phyloP scores from a whole-genome alignment of 2,113 vertebrate species.

The Donacobius atricapilla region DNA sequence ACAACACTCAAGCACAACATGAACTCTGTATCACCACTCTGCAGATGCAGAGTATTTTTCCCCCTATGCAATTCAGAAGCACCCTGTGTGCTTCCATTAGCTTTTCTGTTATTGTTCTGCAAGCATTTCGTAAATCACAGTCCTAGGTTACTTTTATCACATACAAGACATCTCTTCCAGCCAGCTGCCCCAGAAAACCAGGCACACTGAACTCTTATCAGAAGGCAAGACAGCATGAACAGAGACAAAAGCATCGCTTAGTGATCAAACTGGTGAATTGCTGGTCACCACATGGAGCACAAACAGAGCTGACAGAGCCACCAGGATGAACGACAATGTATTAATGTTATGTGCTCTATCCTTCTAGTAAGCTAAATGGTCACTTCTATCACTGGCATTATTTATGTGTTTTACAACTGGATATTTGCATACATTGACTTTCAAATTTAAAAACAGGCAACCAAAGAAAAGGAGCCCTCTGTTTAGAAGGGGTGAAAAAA shows the following conservation, averaged over 20 bases:
- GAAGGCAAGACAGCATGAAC: not conserved
- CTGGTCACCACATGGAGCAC: not conserved
- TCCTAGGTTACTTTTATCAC: not conserved
- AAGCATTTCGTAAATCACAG: not conserved
- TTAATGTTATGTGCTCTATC: not conserved
- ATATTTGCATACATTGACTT: not conserved
- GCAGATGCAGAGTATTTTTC: not conserved
- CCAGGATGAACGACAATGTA: not conserved
- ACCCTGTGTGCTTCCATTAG: not conserved
- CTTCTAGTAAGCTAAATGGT: not conserved
- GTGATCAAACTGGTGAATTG: not conserved
- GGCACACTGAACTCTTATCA: not conserved
- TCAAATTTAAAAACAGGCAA: not conserved
- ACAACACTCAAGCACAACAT: not conserved
- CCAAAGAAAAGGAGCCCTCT: not conserved
- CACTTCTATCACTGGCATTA: not conserved
- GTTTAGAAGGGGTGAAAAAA: not conserved
- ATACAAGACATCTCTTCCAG: not conserved
- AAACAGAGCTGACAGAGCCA: not conserved
- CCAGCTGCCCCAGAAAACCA: not conserved
- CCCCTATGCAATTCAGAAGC: not conserved
- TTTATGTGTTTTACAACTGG: not conserved
- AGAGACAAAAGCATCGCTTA: conserved; percentile 5
- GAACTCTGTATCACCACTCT: not conserved
- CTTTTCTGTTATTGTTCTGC: not conserved